These are phyloP conservation scores for Sminthurides bifidus DNA, from an alignment of 1,140 invertebrate genomes.

Conservation along the genomic window DNA sequence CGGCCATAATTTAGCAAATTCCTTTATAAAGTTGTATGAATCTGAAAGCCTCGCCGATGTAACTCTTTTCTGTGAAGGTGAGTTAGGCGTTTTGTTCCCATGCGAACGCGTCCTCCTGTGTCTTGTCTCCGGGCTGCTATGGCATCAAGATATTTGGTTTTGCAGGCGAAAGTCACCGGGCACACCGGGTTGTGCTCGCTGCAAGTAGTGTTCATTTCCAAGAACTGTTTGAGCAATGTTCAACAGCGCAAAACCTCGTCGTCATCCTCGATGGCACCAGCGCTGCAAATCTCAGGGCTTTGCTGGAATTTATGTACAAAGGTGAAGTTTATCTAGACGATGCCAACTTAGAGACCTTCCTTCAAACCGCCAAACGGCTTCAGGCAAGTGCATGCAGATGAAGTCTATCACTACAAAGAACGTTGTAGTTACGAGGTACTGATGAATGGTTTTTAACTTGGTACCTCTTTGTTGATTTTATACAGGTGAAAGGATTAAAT, in stretches of 20 bases:
- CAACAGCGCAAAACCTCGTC: slow-evolving; percentile 63
- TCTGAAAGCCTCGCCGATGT: slow-evolving; percentile 79
- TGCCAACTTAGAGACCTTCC: slow-evolving; percentile 72
- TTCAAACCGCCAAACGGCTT: slow-evolving; percentile 77
- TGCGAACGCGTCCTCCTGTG: not conserved
- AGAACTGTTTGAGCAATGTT: slow-evolving; percentile 77
- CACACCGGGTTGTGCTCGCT: slow-evolving; percentile 78
- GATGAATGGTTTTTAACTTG: no score
- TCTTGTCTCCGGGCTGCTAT: not conserved
- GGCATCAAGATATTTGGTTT: not conserved
- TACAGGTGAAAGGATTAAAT: slow-evolving; percentile 61
- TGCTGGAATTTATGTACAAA: slow-evolving; percentile 87
- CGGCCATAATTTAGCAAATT: slow-evolving; percentile 32
- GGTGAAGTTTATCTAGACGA: slow-evolving; percentile 82
- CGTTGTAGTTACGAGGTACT: slow-evolving; percentile 2
- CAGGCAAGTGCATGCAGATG: slow-evolving; percentile 48
- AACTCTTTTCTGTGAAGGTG: slow-evolving; percentile 79
- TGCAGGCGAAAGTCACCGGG: slow-evolving; percentile 74
- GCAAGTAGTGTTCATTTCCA: slow-evolving; percentile 90
- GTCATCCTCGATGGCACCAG: slow-evolving; percentile 78
- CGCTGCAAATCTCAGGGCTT: slow-evolving; percentile 73
- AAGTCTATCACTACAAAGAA: not conserved
- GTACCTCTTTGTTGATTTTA: slow-evolving; percentile 12
- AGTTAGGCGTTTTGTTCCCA: slow-evolving; percentile 35
- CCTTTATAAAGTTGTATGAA: slow-evolving; percentile 37